Evolutionary conservation across 2,888 invertebrate species (phyloP).

Genomic region (Chalcis sispes): DNA sequence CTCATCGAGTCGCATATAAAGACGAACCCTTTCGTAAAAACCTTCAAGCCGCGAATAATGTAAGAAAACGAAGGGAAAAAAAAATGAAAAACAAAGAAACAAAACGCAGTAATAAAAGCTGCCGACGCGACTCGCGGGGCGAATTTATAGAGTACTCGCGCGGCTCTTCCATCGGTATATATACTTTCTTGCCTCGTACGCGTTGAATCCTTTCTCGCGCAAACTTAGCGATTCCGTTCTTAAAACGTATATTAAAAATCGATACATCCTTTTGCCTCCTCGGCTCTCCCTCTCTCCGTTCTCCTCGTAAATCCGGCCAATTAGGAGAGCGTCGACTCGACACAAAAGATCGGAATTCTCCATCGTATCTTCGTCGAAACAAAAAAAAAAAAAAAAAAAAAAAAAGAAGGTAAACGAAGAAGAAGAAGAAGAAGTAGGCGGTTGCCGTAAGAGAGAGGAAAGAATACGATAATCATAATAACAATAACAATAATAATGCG

Average conservation of each 20-base stretch:
- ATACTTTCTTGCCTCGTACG: background rate
- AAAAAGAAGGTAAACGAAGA: background rate
- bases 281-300: constrained; percentile 36
- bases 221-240: constrained; percentile 32
- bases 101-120: constrained; percentile 5
- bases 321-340: constrained; percentile 67
- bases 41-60: background rate
- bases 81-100: background rate
- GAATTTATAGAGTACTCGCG: constrained; percentile 53
- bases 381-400: background rate
- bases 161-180: background rate
- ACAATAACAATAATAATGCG: constrained; percentile 33
- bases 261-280: constrained; percentile 30
- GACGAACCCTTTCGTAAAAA: background rate
- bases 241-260: background rate
- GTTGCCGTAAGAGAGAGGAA: no score
- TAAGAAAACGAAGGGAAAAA: no score
- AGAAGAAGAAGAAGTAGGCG: background rate
- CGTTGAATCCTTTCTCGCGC: constrained; percentile 43
- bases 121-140: background rate
- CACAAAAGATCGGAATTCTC: constrained; percentile 64
- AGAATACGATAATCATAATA: background rate
- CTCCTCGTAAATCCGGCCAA: constrained; percentile 71
- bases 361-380: background rate
- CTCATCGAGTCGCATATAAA: constrained; percentile 22